These are phyloP conservation scores for Channa argus DNA, from an alignment of 2,113 vertebrate species.

Conservation along the genomic window DNA sequence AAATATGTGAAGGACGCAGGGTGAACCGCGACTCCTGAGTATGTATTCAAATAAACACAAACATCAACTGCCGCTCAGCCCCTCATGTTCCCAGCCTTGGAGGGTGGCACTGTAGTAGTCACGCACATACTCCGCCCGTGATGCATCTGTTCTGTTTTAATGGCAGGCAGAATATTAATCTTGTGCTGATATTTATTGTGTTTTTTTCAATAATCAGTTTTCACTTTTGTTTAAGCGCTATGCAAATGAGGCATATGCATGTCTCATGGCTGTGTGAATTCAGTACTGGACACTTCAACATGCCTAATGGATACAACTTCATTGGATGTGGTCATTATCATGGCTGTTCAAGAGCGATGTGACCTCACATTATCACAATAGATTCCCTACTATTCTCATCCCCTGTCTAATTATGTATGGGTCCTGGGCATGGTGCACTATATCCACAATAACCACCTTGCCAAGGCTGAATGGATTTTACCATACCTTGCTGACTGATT, in stretches of 20 bases:
- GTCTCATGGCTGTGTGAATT: conserved; percentile 73
- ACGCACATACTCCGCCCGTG: conserved; percentile 65
- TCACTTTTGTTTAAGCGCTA: conserved; percentile 67
- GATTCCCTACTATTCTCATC: conserved; percentile 71
- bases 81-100: conserved; percentile 67
- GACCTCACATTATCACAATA: conserved; percentile 81
- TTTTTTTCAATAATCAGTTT: conserved; percentile 68
- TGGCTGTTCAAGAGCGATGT: conserved; percentile 75
- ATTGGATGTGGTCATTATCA: conserved; percentile 78
- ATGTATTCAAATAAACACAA: conserved; percentile 79
- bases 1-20: conserved; percentile 51
- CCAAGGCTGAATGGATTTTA: conserved; percentile 57
- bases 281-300: conserved; percentile 74
- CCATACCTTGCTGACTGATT: conserved; percentile 32
- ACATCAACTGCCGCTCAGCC: conserved; percentile 69
- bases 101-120: conserved; percentile 69
- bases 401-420: conserved; percentile 70
- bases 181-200: conserved; percentile 51
- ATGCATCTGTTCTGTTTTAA: conserved; percentile 69
- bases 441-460: conserved; percentile 44
- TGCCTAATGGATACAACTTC: conserved; percentile 81
- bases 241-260: conserved; percentile 68
- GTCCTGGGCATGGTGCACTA: conserved; percentile 49
- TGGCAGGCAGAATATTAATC: conserved; percentile 75
- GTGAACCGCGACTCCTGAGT: conserved; percentile 69